Conservation (phyloP, 2,888 invertebrate genomes). For the Standfussiana lucernea region DNA sequence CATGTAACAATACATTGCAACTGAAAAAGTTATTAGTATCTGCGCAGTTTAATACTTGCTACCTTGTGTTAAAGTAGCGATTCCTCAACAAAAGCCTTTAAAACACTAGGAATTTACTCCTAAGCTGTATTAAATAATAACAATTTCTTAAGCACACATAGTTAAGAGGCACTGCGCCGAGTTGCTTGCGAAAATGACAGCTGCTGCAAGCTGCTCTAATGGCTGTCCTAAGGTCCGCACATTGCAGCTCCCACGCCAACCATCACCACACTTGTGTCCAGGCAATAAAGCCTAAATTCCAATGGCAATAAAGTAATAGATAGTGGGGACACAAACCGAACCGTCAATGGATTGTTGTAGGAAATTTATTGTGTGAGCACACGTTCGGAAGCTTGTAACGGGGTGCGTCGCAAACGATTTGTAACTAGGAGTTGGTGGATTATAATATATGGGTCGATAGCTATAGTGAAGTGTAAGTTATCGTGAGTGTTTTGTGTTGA, state of each 20-base stretch:
- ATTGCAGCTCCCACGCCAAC: constrained; percentile 36
- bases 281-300: constrained; percentile 46
- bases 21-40: background rate
- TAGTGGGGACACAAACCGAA: constrained; percentile 65
- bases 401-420: constrained; percentile 57
- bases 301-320: constrained; percentile 53
- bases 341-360: constrained; percentile 64
- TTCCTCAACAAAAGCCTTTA: background rate
- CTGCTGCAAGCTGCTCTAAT: constrained; percentile 78
- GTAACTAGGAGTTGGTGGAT: constrained; percentile 39
- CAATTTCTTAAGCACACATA: constrained; percentile 39
- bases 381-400: constrained; percentile 52
- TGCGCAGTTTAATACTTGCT: background rate
- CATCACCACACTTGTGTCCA: constrained; percentile 55
- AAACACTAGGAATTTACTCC: background rate
- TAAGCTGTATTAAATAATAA: constrained; percentile 13
- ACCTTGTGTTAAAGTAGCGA: background rate
- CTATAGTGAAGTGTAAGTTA: background rate
- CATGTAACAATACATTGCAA: no score
- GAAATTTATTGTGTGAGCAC: constrained; percentile 67
- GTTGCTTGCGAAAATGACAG: constrained; percentile 82
- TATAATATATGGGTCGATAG: constrained; percentile 18
- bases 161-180: constrained; percentile 44
- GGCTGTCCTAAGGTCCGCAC: constrained; percentile 72
- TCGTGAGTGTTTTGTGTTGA: background rate